Conservation (phyloP, 2,797 vertebrate genomes). For the Peromyscus melanophrys region DNA sequence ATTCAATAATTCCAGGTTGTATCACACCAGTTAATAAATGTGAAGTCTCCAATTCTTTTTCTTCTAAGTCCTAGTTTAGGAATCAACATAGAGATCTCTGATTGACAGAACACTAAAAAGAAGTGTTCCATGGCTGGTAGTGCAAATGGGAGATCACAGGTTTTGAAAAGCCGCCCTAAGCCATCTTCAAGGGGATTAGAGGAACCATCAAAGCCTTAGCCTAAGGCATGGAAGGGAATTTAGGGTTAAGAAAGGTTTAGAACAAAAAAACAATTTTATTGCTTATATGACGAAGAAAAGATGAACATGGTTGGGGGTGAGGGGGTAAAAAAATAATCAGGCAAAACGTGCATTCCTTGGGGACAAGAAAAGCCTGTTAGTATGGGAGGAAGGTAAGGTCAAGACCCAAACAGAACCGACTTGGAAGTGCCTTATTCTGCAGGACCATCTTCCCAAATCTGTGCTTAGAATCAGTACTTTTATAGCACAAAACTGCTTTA, state of each 20-base stretch:
- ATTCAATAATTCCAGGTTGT: constrained; percentile 78
- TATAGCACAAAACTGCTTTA: constrained; percentile 59
- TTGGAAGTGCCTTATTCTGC: constrained; percentile 50
- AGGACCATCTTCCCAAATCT: constrained; percentile 50
- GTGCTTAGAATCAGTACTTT: constrained; percentile 66
- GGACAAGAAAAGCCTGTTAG: constrained; percentile 42
- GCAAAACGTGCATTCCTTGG: constrained; percentile 55
- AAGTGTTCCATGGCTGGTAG: constrained; percentile 59
- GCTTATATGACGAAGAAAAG: constrained; percentile 76
- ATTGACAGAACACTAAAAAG: constrained; percentile 68
- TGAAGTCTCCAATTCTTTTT: constrained; percentile 70
- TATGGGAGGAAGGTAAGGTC: constrained; percentile 44
- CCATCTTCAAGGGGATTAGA: constrained; percentile 32
- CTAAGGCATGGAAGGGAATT: constrained; percentile 64
- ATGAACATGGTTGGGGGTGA: constrained; percentile 26
- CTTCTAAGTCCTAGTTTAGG: constrained; percentile 57
- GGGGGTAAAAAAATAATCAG: not conserved
- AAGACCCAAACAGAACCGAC: constrained; percentile 58
- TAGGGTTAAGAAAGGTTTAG: constrained; percentile 66
- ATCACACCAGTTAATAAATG: constrained; percentile 81
- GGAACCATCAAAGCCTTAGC: constrained; percentile 62
- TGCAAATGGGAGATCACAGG: constrained; percentile 54
- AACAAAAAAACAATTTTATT: constrained; percentile 82
- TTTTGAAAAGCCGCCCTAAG: constrained; percentile 65
- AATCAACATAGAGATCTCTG: constrained; percentile 66